Evolutionary conservation across 2,113 vertebrate species (phyloP).

Genomic region (Collichthys lucidus): DNA sequence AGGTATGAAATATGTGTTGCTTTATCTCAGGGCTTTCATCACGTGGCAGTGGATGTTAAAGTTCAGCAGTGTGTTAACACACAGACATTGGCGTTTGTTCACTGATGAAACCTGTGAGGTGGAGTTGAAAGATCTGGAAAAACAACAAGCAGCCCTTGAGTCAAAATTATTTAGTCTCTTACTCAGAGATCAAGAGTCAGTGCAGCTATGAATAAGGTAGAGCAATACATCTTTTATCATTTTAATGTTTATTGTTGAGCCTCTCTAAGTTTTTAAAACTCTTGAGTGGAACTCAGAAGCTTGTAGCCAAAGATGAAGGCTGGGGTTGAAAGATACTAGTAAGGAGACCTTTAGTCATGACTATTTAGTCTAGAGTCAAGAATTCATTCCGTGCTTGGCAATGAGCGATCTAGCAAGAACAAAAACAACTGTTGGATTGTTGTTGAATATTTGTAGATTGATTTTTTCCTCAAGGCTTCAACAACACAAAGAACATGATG

Average conservation of each 20-base stretch:
- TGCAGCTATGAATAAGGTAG: neutral
- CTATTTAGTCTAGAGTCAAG: neutral
- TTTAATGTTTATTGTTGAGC: too few species aligned
- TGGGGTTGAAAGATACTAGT: neutral
- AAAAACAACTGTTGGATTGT: too few species aligned
- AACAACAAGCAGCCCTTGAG: neutral
- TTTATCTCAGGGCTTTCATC: too few species aligned
- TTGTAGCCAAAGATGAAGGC: too few species aligned
- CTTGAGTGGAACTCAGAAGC: too few species aligned
- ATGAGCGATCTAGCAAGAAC: too few species aligned
- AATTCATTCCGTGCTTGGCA: neutral
- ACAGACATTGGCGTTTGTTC: neutral
- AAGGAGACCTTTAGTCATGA: neutral
- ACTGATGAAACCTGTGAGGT: neutral
- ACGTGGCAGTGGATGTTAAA: too few species aligned
- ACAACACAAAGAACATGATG: neutral
- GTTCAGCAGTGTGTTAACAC: too few species aligned
- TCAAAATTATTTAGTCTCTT: neutral
- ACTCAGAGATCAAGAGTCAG: neutral
- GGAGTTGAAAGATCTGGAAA: neutral
- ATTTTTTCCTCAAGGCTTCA: neutral
- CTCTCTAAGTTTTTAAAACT: neutral
- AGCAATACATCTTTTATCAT: neutral
- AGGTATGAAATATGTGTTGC: too few species aligned
- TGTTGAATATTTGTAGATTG: neutral